Percentiles rank a stretch among this genome's conserved stretches.
Evolutionary conservation across 2,888 invertebrate species (phyloP).

Genomic region (Stenodera caucasica): DNA sequence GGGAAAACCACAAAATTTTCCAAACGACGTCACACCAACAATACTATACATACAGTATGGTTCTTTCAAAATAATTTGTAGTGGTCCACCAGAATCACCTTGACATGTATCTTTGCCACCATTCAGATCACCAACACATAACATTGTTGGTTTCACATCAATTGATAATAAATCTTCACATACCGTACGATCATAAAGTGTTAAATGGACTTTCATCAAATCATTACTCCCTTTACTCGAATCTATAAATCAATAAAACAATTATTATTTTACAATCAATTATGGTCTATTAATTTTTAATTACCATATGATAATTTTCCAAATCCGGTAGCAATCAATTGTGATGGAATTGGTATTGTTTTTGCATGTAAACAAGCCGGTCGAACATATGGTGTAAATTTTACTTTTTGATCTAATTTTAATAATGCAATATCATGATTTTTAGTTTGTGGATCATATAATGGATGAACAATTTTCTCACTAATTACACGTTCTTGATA

Average conservation of each 20-base stretch:
- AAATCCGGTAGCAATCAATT: neutral
- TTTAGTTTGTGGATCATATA: neutral
- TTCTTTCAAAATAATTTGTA: constrained; percentile 29
- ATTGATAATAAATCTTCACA: neutral
- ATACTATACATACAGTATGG: constrained; percentile 55
- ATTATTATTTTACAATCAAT: neutral
- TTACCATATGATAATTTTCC: neutral
- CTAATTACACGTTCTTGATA: neutral
- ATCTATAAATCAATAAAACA: neutral
- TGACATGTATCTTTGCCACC: constrained; percentile 33
- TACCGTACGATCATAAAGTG: neutral
- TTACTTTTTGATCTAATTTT: neutral
- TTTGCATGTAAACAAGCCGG: neutral
- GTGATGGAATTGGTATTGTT: neutral
- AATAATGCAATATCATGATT: neutral
- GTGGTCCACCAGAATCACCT: constrained; percentile 36
- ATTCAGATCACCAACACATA: constrained; percentile 28
- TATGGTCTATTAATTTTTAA: too few species aligned
- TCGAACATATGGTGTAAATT: neutral
- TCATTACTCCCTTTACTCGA: neutral
- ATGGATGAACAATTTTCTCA: neutral
- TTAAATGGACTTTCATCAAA: neutral
- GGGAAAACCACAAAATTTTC: constrained; percentile 51
- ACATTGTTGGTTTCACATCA: constrained; percentile 2
- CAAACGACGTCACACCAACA: constrained; percentile 56